These are phyloP conservation scores for Helicorthomorpha holstii DNA, from an alignment of 1,140 invertebrate species.

Conservation along the genomic window DNA sequence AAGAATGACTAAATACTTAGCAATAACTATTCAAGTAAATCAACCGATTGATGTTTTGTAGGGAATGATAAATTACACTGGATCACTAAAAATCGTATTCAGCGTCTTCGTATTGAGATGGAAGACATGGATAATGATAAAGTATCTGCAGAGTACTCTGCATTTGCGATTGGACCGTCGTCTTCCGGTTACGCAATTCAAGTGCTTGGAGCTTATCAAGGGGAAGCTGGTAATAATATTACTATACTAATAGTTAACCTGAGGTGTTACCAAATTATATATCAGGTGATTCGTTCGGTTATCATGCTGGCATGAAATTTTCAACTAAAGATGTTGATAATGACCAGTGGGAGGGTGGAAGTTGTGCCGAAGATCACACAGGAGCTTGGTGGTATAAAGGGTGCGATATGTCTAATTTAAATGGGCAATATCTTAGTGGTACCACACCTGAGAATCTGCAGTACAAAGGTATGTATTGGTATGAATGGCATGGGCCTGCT, in stretches of 20 bases:
- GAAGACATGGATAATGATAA: slow-evolving; percentile 33
- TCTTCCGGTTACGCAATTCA: slow-evolving; percentile 41
- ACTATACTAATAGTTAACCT: background rate
- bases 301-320: slow-evolving; percentile 52
- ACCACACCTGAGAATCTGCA: slow-evolving; percentile 29
- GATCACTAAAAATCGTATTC: slow-evolving; percentile 36
- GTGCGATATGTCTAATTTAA: slow-evolving; percentile 37
- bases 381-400: slow-evolving; percentile 46
- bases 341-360: slow-evolving; percentile 47
- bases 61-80: slow-evolving; percentile 35
- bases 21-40: background rate
- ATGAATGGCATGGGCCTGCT: slow-evolving; percentile 35
- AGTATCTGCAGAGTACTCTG: slow-evolving; percentile 38
- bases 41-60: background rate
- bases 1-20: background rate
- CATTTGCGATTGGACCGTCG: slow-evolving; percentile 45
- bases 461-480: slow-evolving; percentile 41
- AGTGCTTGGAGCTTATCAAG: slow-evolving; percentile 39
- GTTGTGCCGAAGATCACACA: slow-evolving; percentile 42
- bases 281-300: slow-evolving; percentile 42
- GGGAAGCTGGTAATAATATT: slow-evolving; percentile 31
- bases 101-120: slow-evolving; percentile 43
- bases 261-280: background rate
- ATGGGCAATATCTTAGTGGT: slow-evolving; percentile 37
- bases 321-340: slow-evolving; percentile 53